Evolutionary conservation across 2,113 vertebrate genomes (phyloP), one percentile per base, ranked within the genome.

Genomic region (Kryptolebias marmoratus): DNA sequence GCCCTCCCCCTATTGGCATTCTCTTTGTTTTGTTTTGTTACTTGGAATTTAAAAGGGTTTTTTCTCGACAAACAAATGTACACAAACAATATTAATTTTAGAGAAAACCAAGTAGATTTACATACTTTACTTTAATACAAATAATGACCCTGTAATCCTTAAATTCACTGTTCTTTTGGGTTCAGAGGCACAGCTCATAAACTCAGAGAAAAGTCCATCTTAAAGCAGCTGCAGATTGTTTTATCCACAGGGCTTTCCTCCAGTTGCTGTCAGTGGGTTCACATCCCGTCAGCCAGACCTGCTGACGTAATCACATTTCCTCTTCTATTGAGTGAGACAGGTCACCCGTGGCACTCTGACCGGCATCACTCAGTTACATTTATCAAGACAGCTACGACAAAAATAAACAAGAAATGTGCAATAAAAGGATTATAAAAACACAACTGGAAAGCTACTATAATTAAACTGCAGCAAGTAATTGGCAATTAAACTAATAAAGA

Each of bases 321-420:
- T 79, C 64, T 39, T 48, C 84, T 75, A 80, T 90, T 90, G 87
- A 89, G 61, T 50, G 67, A 64, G 72, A 52, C 85, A 84, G 81
- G 68, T 89, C 89, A 89, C 30, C 83, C 85, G 77, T 82, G 44
- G 86, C 67, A 66, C 74, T 64, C 68, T 27, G 65, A 87, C 50
- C 77, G 52, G 59, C 58, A 64, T 82, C 75, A 64, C 80, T 80
- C 75, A 68, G 47, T 75, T 53, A 74, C 72, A 50, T 28, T 71
- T 58, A 81, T 59, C 53, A 80, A 62, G 55, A 70, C 77, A 53
- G 80, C 63, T 31, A 47, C 53, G 64, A 47, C 73, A 63, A 55
- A 80, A 57, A 71, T 16, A 67, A 78, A 67, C 75, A 64, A 8
- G 39, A 14, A 55, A 8, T 30, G n/a, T 64, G 30, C 16, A 44